These are phyloP conservation scores for Subanguina moxae DNA, from an alignment of 1,140 invertebrate species.

Conservation along the genomic window DNA sequence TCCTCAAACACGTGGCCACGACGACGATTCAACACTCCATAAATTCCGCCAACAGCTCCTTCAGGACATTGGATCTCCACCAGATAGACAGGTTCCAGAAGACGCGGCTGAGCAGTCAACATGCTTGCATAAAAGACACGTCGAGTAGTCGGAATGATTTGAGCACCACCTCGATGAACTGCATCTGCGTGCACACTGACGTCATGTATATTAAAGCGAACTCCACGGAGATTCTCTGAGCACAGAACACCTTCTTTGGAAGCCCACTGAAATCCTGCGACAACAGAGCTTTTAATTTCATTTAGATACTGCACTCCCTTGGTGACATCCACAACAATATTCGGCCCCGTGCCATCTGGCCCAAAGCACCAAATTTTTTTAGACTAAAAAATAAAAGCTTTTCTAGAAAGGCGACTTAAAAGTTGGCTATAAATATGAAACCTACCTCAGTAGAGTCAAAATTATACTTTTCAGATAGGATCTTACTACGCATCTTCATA, in stretches of 20 bases:
- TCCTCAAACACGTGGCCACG: slow-evolving; percentile 95
- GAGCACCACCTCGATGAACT: slow-evolving; percentile 97
- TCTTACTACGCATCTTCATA: slow-evolving; percentile 91
- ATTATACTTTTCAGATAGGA: slow-evolving; percentile 87
- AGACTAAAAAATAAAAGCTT: no score
- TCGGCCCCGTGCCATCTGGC: slow-evolving; percentile 94
- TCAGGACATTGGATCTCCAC: no score
- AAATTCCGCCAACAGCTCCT: no score
- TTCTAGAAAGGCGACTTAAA: no score
- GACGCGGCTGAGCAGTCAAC: no score
- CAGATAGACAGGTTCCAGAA: slow-evolving; percentile 97
- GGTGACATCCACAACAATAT: slow-evolving; percentile 90
- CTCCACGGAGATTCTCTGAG: slow-evolving; percentile 93
- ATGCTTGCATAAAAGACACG: no score
- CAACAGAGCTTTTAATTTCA: slow-evolving; percentile 90
- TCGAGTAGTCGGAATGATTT: slow-evolving; percentile 95
- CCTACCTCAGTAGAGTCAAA: no score
- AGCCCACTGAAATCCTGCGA: slow-evolving; percentile 99
- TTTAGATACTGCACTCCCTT: no score
- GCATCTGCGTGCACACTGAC: slow-evolving; percentile 98
- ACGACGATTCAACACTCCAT: no score
- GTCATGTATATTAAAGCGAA: slow-evolving; percentile 97
- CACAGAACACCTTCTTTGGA: slow-evolving; percentile 97
- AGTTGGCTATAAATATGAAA: slow-evolving; percentile 96
- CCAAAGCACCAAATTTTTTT: no score